Base-by-base conservation (phyloP, 2,113 vertebrate species). In the Anser brachyrhynchus region DNA sequence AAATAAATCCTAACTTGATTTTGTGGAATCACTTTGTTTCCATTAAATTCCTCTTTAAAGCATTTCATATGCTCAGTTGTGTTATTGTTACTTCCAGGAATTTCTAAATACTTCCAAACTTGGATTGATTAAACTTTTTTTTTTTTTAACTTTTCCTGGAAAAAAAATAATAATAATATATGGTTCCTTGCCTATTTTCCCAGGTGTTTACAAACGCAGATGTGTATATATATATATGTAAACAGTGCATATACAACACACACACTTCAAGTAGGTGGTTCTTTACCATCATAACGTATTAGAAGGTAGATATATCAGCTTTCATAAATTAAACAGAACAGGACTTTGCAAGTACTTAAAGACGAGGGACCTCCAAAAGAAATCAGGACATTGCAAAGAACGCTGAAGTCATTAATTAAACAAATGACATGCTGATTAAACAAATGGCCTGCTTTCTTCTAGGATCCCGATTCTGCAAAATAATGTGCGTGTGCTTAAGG, bases 1-100 rank as follows among this genome's bases (percentile, higher is more conserved):
- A 97, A 97, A 97, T 95, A 96, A 97, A 93, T 84, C 87, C 91
- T 88, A 91, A 84, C 83, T 85, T 87, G 75, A 86, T 95, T 97
- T 95, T 92, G 75, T 92, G 61, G 89, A 90, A 84, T 94, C 92
- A 90, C 82, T 96, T 74, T 94, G 75, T 88, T 91, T 89, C 89
- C 89, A 91, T 90, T 92, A 85, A 90, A 74, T 93, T 90, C 69
- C 67, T 77, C 84, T 90, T 92, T 91, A 96, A 96, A 96, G 64
- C 64, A 76, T 91, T 92, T 95, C 87, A 91, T 85, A 85, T 96
- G 79, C 77, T 95, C 1, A 3, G 26, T 92, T 82, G 87, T 97
- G 69, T 92, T 94, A 84, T 89, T 89, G 77, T 93, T 95, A 91
- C 82, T 94, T 95, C 89, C 83, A 93, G 91, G 81, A 92, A 94